Evolutionary conservation across 1,140 invertebrate species (phyloP).

Genomic region (Schlechtendalia chinensis): DNA sequence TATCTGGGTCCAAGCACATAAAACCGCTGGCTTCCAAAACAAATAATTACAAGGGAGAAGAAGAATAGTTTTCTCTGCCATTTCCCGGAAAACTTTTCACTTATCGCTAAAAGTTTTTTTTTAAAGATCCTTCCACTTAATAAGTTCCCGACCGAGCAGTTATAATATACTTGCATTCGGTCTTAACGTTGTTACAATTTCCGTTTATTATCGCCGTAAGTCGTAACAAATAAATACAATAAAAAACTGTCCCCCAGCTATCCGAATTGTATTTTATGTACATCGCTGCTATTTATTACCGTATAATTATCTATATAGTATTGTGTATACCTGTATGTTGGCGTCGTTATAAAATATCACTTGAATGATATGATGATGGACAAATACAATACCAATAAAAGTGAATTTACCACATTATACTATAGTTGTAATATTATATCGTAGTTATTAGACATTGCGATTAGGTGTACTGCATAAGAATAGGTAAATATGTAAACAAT

Average conservation of each 20-base stretch:
- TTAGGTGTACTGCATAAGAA: too few species aligned
- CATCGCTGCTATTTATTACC: not conserved
- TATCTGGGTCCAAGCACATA: conserved; percentile 18
- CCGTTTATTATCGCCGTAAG: not conserved
- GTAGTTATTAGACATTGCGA: too few species aligned
- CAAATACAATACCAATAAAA: too few species aligned
- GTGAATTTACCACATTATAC: too few species aligned
- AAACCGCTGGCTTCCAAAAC: conserved; percentile 28
- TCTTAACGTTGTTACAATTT: conserved; percentile 15
- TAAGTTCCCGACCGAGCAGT: conserved; percentile 24
- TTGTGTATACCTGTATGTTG: not conserved
- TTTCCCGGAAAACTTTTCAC: conserved; percentile 36
- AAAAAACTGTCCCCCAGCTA: not conserved
- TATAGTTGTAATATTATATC: too few species aligned
- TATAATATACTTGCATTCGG: conserved; percentile 20
- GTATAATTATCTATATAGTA: not conserved
- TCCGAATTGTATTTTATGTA: too few species aligned
- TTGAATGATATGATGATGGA: too few species aligned
- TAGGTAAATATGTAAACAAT: too few species aligned
- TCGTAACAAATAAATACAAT: not conserved
- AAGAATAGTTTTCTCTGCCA: conserved; percentile 35
- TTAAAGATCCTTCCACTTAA: conserved; percentile 31
- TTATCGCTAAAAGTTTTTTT: conserved; percentile 40
- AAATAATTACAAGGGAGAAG: conserved; percentile 36
- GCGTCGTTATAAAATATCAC: too few species aligned